Conservation (phyloP, 2,113 vertebrate species). For the Lates calcarifer region DNA sequence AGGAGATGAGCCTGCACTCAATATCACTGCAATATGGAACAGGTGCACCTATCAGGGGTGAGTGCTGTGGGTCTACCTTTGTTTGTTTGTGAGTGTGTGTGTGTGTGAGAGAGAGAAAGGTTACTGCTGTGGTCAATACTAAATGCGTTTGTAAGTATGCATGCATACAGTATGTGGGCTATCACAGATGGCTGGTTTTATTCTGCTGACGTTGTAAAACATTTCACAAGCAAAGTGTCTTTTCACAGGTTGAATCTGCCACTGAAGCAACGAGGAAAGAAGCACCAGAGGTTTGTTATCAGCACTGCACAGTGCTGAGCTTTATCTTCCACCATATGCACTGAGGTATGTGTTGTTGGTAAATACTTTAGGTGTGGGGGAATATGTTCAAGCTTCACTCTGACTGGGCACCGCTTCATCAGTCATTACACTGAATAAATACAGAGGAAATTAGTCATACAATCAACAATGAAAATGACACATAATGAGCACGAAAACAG, state of each 20-base stretch:
- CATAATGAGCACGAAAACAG: neutral
- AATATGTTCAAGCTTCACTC: neutral
- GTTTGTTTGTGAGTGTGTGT: slow-evolving; percentile 31
- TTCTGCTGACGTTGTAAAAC: slow-evolving; percentile 50
- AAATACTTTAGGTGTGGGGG: neutral
- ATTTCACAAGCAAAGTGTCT: slow-evolving; percentile 14
- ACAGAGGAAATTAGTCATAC: neutral
- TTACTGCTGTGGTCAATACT: slow-evolving; percentile 4
- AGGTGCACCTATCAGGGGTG: slow-evolving; percentile 11
- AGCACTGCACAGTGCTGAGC: neutral
- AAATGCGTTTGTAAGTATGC: neutral
- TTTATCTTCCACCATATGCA: slow-evolving; percentile 22
- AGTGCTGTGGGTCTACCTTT: neutral
- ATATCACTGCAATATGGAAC: slow-evolving; percentile 25
- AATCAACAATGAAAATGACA: slow-evolving; percentile 2
- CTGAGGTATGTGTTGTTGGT: neutral
- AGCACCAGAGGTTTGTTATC: slow-evolving; percentile 15
- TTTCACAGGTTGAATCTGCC: slow-evolving; percentile 25
- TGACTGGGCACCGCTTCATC: neutral
- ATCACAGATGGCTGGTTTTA: slow-evolving; percentile 35
- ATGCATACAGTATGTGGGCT: slow-evolving; percentile 16
- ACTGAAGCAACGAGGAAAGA: slow-evolving; percentile 9
- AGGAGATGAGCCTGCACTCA: slow-evolving; percentile 32
- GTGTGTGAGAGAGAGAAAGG: neutral
- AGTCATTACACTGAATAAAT: slow-evolving; percentile 7